These are phyloP conservation scores for Drosophila bocki DNA, from an alignment of 1,140 invertebrate genomes.

Conservation along the genomic window DNA sequence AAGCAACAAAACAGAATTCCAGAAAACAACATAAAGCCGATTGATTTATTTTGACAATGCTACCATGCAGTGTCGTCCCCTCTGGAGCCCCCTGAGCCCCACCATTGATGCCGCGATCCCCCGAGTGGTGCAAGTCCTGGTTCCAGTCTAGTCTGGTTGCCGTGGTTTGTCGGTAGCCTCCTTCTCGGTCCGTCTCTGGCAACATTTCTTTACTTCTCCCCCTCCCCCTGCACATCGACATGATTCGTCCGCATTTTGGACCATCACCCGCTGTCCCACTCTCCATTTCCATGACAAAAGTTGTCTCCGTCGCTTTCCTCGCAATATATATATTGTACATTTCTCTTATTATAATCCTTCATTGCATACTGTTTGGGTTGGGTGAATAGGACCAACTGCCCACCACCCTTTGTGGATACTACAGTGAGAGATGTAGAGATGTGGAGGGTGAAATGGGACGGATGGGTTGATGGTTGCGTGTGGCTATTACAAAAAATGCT, in stretches of 20 bases:
- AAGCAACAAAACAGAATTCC: constrained; percentile 81
- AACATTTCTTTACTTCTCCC: constrained; percentile 1
- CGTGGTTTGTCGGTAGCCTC: constrained; percentile 40
- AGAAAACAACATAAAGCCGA: constrained; percentile 83
- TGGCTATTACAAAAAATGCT: constrained; percentile 56
- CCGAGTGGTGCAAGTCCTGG: constrained; percentile 16
- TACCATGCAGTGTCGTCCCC: constrained; percentile 56
- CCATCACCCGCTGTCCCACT: constrained; percentile 25
- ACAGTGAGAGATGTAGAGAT: neutral
- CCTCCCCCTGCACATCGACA: constrained; percentile 58
- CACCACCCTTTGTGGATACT: neutral
- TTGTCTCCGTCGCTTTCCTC: constrained; percentile 66
- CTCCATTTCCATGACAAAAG: constrained; percentile 38
- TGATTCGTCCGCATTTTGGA: constrained; percentile 75
- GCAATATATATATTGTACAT: constrained; percentile 68
- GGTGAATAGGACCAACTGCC: constrained; percentile 21
- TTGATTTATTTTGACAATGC: constrained; percentile 85
- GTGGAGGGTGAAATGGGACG: neutral
- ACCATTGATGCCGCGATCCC: constrained; percentile 34
- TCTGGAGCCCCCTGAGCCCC: neutral
- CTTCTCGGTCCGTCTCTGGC: constrained; percentile 11
- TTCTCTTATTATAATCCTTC: constrained; percentile 84
- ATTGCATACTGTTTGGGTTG: constrained; percentile 67
- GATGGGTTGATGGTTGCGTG: constrained; percentile 33
- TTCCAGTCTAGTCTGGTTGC: constrained; percentile 22